Base-by-base conservation (phyloP, 2,888 invertebrate species). In the Clivina fossor region DNA sequence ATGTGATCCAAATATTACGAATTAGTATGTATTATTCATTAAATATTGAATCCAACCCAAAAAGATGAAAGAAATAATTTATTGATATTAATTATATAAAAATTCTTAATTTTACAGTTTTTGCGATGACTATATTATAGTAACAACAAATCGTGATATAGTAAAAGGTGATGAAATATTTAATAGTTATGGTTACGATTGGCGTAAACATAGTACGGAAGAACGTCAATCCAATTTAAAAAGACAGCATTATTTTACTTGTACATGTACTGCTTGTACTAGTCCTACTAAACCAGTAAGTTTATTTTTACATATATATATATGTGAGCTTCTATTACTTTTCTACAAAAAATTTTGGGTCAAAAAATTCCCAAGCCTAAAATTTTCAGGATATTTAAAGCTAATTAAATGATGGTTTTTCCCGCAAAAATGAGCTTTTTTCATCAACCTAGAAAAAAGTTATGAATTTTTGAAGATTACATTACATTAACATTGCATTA, bases 181-280 rank as follows among this genome's bases (percentile, higher is more conserved):
- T 61, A 93, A 93, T 73, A 92, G 92, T 68, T 95, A 95, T 72
- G 90, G 88, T 7, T 85, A 88, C 41, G 86, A 90, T 70, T 86
- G 80, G 60, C 80, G 83, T 28, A 79, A 84, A 54, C 83, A 84
- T 76, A 69, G 78, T 1, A 76, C 76, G 22, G 68, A 76, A 2
- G 78, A 82, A 13, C 78, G 95, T 1, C 81, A 83, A 57, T 71
- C 78, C 13, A 74, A 77, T 4, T 77, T 95, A 22, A 70, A 76
- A 49, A 76, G 78, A 13, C 88, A 88, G 65, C 95, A 93, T 73
- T 80, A 81, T 69, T 95, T 96, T 73, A 73, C 74, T 0, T 96
- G 95, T 71, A 68, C 74, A 38, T 96, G 95, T 70, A 66, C 72
- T 3, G 81, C 85, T 24, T 95, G 95, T 70, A 65, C 74, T 66